Evolutionary conservation across 2,797 vertebrate species (phyloP).

Genomic region (Myotis findleyi): DNA sequence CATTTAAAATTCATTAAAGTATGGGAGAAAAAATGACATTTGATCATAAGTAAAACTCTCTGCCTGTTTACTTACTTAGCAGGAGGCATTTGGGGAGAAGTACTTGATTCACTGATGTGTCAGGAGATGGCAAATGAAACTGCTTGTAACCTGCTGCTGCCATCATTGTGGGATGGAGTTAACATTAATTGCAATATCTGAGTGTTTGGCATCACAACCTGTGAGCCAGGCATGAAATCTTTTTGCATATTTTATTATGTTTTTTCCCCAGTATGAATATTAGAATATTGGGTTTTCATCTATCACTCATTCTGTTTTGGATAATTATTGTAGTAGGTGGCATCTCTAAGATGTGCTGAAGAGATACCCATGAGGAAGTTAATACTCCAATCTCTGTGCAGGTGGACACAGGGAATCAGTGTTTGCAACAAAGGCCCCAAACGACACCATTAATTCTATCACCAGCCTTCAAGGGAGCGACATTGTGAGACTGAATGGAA

Average conservation of each 20-base stretch:
- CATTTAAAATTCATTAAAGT: constrained; percentile 74
- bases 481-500: constrained; percentile 18
- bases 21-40: constrained; percentile 43
- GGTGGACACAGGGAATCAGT: neutral
- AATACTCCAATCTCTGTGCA: neutral
- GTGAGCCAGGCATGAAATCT: neutral
- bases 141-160: neutral
- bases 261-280: neutral
- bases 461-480: neutral
- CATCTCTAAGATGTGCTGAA: neutral
- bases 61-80: constrained; percentile 42
- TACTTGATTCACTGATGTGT: neutral
- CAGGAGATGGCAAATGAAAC: constrained; percentile 32
- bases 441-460: neutral
- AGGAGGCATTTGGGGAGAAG: constrained; percentile 55
- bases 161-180: constrained; percentile 27
- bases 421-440: neutral
- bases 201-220: neutral
- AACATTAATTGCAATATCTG: neutral
- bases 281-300: neutral
- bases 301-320: neutral
- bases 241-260: neutral
- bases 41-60: constrained; percentile 59
- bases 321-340: neutral
- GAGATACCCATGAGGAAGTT: neutral